A percentile compares a stretch with the other conserved stretches of the same genome.
Evolutionary conservation across 2,113 vertebrate species (phyloP).

Genomic region (Sterrhoptilus dennistouni): DNA sequence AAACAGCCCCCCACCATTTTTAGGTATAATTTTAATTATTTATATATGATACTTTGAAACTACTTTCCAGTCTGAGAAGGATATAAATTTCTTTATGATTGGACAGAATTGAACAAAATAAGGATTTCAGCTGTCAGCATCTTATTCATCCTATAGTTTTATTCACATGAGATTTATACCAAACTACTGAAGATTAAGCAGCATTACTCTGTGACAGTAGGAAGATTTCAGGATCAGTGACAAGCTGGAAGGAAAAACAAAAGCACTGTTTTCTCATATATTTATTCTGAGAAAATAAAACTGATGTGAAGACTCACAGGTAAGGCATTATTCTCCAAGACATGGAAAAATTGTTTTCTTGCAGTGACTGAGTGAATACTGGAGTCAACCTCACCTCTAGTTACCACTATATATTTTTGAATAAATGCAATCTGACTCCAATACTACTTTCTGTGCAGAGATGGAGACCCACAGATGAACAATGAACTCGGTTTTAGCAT

Average conservation of each 20-base stretch:
- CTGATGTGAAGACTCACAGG: background rate
- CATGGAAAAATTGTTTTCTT: background rate
- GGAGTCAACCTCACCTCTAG: background rate
- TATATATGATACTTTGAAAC: background rate
- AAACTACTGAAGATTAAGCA: background rate
- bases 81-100: background rate
- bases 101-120: background rate
- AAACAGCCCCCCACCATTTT: background rate
- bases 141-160: background rate
- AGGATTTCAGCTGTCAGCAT: background rate
- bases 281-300: background rate
- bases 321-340: background rate
- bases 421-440: background rate
- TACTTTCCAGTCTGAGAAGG: background rate
- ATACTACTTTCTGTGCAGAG: background rate
- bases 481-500: background rate
- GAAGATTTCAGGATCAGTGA: background rate
- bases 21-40: background rate
- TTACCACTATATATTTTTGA: background rate
- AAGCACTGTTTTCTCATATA: background rate
- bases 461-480: background rate
- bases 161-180: background rate
- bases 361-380: background rate
- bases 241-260: accelerated
- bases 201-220: background rate